Evolutionary conservation across 2,888 invertebrate species (phyloP).

Genomic region (Rhagonycha lutea): DNA sequence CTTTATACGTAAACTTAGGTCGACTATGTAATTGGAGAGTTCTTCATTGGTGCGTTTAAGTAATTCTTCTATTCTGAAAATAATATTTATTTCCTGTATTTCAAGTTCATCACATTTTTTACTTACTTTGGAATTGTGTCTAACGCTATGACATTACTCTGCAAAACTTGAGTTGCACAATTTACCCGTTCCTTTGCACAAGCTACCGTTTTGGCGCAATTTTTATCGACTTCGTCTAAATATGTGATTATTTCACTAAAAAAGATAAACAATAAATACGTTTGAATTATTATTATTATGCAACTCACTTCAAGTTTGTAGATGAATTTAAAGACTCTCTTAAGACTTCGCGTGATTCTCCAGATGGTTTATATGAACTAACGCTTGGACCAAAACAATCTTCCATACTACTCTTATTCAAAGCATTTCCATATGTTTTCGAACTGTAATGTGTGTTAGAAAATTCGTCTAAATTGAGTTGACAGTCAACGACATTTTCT

Average conservation of each 20-base stretch:
- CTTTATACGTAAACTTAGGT: conserved; percentile 63
- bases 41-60: conserved; percentile 63
- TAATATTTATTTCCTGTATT: background rate
- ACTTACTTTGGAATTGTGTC: conserved; percentile 51
- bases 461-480: background rate
- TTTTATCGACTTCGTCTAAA: conserved; percentile 66
- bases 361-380: background rate
- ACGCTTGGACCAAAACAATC: conserved; percentile 7
- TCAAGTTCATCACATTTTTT: conserved; percentile 17
- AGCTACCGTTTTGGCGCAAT: conserved; percentile 45
- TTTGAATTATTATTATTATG: background rate
- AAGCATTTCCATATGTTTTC: background rate
- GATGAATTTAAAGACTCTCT: conserved; percentile 29
- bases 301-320: conserved; percentile 40
- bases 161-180: conserved; percentile 39
- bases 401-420: background rate
- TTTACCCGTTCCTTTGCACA: conserved; percentile 45
- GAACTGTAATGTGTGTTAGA: background rate
- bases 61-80: conserved; percentile 60
- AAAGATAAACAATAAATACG: conserved; percentile 7
- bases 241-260: conserved; percentile 68
- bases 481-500: background rate
- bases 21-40: conserved; percentile 65
- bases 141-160: conserved; percentile 41
- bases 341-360: conserved; percentile 14